Evolutionary conservation across 2,113 vertebrate genomes (phyloP).

Genomic region (Motacilla alba): DNA sequence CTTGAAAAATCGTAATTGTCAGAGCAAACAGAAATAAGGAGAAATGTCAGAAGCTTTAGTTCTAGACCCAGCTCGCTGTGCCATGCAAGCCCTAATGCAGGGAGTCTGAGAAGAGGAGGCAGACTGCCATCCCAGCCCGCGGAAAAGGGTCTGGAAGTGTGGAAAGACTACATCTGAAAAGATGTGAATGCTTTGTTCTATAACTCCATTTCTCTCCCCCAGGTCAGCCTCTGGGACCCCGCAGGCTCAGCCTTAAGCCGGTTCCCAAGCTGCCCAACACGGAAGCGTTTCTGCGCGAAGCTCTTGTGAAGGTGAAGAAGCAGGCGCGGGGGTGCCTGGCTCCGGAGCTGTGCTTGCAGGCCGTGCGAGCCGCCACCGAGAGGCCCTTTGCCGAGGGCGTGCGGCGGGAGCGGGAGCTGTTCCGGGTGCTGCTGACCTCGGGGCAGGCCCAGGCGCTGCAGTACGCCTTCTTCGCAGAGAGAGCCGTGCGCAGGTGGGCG

Average conservation of each 20-base stretch:
- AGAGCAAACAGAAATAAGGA: not conserved
- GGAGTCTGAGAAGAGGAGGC: not conserved
- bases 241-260: constrained; percentile 71
- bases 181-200: not conserved
- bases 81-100: not conserved
- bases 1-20: not conserved
- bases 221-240: constrained; percentile 74
- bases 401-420: constrained; percentile 76
- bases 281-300: constrained; percentile 73
- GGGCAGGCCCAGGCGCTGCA: constrained; percentile 85
- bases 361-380: constrained; percentile 75
- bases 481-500: constrained; percentile 76
- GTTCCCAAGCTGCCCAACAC: constrained; percentile 62
- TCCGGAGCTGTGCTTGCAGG: constrained; percentile 82
- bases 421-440: constrained; percentile 74
- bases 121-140: not conserved
- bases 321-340: constrained; percentile 78
- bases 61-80: not conserved
- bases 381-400: constrained; percentile 77
- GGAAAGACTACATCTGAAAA: not conserved
- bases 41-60: not conserved
- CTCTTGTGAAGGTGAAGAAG: constrained; percentile 63
- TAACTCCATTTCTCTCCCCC: not conserved
- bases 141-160: not conserved
- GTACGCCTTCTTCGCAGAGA: constrained; percentile 88